Percentiles rank a stretch among this genome's conserved stretches.
These are phyloP conservation scores for Tenualosa ilisha DNA, from an alignment of 2,797 vertebrate genomes.

Conservation along the genomic window DNA sequence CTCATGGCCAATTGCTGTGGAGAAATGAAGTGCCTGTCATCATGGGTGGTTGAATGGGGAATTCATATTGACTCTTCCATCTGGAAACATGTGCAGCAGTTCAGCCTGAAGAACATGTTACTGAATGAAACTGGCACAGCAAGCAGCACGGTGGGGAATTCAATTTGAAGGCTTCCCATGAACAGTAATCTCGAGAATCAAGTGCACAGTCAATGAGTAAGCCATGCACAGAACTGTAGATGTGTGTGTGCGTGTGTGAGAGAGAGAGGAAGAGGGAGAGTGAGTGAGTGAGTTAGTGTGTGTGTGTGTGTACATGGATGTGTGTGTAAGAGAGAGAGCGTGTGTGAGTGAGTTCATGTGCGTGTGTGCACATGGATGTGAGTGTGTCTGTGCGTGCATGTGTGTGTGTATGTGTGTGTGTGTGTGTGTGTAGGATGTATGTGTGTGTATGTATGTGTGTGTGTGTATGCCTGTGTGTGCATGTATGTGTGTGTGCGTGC, in stretches of 20 bases:
- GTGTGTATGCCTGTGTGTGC: background rate
- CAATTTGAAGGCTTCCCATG: slow-evolving; percentile 9
- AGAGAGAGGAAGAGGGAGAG: too few species aligned
- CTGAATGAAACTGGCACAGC: slow-evolving; percentile 14
- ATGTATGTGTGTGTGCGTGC: background rate
- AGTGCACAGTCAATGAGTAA: slow-evolving; percentile 2
- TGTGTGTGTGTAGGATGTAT: background rate
- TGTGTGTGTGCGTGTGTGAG: background rate
- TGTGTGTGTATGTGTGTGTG: background rate
- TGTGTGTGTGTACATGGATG: background rate
- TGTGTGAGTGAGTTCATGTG: background rate
- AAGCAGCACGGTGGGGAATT: background rate
- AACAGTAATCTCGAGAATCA: background rate
- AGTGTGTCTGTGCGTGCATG: background rate
- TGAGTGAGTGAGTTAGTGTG: background rate
- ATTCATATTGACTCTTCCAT: background rate
- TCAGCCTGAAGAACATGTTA: background rate
- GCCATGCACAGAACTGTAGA: background rate
- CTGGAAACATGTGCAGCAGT: slow-evolving; percentile 8
- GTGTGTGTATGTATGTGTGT: background rate
- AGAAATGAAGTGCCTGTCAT: slow-evolving; percentile 3
- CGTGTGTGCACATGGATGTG: background rate
- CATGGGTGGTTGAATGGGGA: background rate
- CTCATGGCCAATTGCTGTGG: background rate
- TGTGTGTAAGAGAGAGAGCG: background rate